Evolutionary conservation across 2,888 invertebrate species (phyloP).

Genomic region (Stenurella melanura): DNA sequence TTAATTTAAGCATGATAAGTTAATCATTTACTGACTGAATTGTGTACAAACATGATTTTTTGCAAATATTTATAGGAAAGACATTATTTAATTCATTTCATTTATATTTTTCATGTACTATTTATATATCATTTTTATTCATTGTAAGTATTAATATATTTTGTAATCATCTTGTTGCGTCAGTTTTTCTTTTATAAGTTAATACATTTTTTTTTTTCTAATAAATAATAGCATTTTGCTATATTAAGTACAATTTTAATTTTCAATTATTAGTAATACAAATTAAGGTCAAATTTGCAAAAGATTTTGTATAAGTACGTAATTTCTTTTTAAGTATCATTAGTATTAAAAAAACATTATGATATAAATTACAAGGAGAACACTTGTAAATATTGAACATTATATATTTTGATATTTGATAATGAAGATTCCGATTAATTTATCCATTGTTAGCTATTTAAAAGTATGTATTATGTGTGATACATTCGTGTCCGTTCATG

Average conservation of each 20-base stretch:
- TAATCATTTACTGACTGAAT: conserved; percentile 24
- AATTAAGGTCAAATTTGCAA: conserved; percentile 14
- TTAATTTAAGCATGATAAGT: conserved; percentile 5
- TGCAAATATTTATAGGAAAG: not conserved
- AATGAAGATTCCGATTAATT: not conserved
- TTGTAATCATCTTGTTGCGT: not conserved
- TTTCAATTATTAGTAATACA: not conserved
- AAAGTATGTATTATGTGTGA: not conserved
- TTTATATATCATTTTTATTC: not conserved
- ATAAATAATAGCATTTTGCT: too few species aligned
- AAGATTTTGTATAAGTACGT: conserved; percentile 7
- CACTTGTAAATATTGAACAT: conserved; percentile 16
- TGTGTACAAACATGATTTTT: conserved; percentile 33
- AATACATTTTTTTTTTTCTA: too few species aligned
- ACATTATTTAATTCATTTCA: not conserved
- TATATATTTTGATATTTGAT: conserved; percentile 19
- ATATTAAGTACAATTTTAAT: too few species aligned
- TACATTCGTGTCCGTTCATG: not conserved
- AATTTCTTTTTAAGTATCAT: not conserved
- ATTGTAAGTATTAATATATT: not conserved
- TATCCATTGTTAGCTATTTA: not conserved
- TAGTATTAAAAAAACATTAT: not conserved
- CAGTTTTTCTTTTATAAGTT: too few species aligned
- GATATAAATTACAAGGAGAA: conserved; percentile 14
- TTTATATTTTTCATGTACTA: not conserved